Percentiles rank a stretch among this genome's conserved stretches.
phyloP scores from a whole-genome alignment of 1,140 invertebrate genomes.

The Parapsyche elsis region DNA sequence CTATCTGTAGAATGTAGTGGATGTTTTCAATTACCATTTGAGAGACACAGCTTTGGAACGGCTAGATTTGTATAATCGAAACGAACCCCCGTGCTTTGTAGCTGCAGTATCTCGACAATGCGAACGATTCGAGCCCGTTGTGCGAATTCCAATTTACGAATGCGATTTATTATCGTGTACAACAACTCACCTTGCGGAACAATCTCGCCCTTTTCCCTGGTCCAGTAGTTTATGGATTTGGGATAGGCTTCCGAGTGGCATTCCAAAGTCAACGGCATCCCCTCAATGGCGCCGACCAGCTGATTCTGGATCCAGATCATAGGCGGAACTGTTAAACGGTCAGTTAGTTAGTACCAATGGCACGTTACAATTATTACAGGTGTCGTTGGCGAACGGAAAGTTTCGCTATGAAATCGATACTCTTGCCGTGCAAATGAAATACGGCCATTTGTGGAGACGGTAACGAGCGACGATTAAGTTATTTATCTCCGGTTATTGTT shows the following conservation, averaged over 20 bases:
- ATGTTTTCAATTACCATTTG: background rate
- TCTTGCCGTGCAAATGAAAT: background rate
- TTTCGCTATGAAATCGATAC: slow-evolving; percentile 8
- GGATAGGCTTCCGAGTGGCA: slow-evolving; percentile 89
- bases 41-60: background rate
- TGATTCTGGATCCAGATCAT: slow-evolving; percentile 86
- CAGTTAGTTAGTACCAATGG: background rate
- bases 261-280: slow-evolving; percentile 79
- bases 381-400: background rate
- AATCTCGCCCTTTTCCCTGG: slow-evolving; percentile 79
- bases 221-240: slow-evolving; percentile 91
- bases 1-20: background rate
- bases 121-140: background rate
- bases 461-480: slow-evolving; percentile 26
- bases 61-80: background rate
- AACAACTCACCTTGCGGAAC: slow-evolving; percentile 73
- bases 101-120: background rate
- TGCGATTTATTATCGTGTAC: slow-evolving; percentile 29
- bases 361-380: background rate
- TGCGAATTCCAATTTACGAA: slow-evolving; percentile 17
- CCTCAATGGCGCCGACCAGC: slow-evolving; percentile 79
- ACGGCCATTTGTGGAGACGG: background rate
- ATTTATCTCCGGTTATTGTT: slow-evolving; percentile 8
- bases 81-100: background rate
- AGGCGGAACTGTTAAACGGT: slow-evolving; percentile 73